phyloP scores from a whole-genome alignment of 2,113 vertebrate genomes.

The Anseranas semipalmata region DNA sequence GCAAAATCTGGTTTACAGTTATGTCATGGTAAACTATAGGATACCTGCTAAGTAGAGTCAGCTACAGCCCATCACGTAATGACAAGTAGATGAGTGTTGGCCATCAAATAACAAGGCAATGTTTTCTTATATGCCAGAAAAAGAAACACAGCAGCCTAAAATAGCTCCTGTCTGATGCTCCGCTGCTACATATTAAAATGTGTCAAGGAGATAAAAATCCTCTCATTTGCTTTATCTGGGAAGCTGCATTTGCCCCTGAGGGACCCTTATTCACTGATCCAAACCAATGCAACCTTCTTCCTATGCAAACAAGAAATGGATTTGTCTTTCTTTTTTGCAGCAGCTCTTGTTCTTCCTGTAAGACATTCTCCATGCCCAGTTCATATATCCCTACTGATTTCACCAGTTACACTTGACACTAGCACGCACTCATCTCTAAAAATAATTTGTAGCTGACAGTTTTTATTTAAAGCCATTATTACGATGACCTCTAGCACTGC shows the following conservation, averaged over 20 bases:
- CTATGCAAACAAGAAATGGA: neutral
- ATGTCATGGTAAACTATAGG: neutral
- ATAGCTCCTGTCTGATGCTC: conserved; percentile 36
- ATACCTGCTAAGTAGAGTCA: neutral
- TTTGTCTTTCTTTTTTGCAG: neutral
- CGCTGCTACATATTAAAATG: conserved; percentile 41
- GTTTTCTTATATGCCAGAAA: conserved; percentile 15
- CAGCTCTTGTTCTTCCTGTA: neutral
- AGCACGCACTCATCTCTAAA: conserved; percentile 29
- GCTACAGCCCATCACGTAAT: neutral
- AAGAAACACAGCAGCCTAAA: conserved; percentile 16
- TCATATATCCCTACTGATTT: conserved; percentile 30
- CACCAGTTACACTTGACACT: conserved; percentile 28
- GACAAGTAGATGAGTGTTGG: neutral
- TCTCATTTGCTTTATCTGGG: conserved; percentile 16
- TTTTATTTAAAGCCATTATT: conserved; percentile 65
- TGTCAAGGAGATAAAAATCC: conserved; percentile 13
- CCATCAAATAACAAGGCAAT: neutral
- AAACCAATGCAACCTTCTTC: neutral
- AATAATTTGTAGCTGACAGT: conserved; percentile 59
- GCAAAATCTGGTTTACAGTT: neutral
- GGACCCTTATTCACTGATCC: neutral
- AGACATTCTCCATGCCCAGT: conserved; percentile 18
- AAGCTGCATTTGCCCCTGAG: conserved; percentile 1
- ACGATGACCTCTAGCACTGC: conserved; percentile 43